phyloP scores from a whole-genome alignment of 1,140 invertebrate genomes.

The Bicyclus anynana region DNA sequence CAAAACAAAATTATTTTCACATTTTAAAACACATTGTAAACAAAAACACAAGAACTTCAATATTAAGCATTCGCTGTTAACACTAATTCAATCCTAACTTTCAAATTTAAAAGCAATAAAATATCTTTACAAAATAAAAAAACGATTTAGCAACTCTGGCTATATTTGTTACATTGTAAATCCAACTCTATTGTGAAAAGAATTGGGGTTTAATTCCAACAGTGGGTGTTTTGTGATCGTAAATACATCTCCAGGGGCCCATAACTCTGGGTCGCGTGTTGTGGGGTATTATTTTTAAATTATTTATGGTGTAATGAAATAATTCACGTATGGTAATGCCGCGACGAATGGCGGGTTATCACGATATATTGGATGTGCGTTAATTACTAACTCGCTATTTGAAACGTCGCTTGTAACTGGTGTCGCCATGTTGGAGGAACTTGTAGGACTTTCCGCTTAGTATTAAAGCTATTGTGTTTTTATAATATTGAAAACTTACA shows the following conservation, averaged over 20 bases:
- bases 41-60: not conserved
- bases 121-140: not conserved
- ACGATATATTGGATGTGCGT: slow-evolving; percentile 29
- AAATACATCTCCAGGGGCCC: slow-evolving; percentile 27
- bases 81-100: not conserved
- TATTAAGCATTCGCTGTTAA: not conserved
- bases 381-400: slow-evolving; percentile 27
- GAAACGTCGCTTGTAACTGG: slow-evolving; percentile 7
- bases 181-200: not conserved
- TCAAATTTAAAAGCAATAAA: slow-evolving; percentile 4
- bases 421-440: not conserved
- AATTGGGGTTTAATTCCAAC: not conserved
- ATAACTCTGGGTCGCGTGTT: slow-evolving; percentile 29
- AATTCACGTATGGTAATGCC: slow-evolving; percentile 35
- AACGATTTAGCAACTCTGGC: not conserved
- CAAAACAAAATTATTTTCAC: too few species aligned
- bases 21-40: not conserved
- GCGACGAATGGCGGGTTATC: slow-evolving; percentile 31
- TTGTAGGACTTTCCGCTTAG: not conserved
- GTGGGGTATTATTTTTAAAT: slow-evolving; percentile 34
- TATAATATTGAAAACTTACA: too few species aligned
- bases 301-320: slow-evolving; percentile 35
- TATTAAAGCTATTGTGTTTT: too few species aligned
- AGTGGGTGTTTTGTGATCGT: not conserved
- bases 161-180: not conserved